Conservation (phyloP, 2,797 vertebrate species). For the Bryconaethiops microstoma region DNA sequence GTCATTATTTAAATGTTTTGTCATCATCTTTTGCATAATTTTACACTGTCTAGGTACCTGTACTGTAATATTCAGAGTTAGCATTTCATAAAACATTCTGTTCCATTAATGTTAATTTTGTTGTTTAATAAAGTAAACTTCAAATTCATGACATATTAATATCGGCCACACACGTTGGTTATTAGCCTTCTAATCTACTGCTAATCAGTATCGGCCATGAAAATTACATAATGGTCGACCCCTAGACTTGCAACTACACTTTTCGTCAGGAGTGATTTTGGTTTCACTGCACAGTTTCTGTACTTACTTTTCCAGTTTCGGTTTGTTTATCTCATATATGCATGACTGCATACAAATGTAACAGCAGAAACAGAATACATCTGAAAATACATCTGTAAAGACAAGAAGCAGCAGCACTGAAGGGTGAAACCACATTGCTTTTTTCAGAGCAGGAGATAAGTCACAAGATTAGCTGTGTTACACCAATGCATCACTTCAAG, state of each 20-base stretch:
- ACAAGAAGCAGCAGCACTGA: background rate
- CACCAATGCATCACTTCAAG: slow-evolving; percentile 11
- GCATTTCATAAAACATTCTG: no score
- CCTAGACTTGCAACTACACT: background rate
- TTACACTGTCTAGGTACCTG: no score
- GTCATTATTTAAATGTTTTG: no score
- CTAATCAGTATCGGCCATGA: no score
- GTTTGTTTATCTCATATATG: background rate
- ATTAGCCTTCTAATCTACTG: no score
- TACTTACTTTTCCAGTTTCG: background rate
- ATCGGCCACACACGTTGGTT: no score
- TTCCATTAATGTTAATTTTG: no score
- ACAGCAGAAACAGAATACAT: background rate
- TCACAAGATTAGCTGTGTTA: background rate
- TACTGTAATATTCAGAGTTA: no score
- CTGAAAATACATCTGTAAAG: slow-evolving; percentile 5
- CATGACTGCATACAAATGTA: background rate
- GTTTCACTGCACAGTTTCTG: background rate
- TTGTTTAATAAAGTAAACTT: no score
- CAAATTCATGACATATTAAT: no score
- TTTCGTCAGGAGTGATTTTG: background rate
- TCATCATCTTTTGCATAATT: no score
- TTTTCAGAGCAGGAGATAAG: slow-evolving; percentile 6
- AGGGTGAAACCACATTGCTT: slow-evolving; percentile 12
- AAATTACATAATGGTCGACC: no score